Percentiles rank a stretch among this genome's conserved stretches.
Evolutionary conservation across 2,113 vertebrate species (phyloP).

Genomic region (Neofelis nebulosa): DNA sequence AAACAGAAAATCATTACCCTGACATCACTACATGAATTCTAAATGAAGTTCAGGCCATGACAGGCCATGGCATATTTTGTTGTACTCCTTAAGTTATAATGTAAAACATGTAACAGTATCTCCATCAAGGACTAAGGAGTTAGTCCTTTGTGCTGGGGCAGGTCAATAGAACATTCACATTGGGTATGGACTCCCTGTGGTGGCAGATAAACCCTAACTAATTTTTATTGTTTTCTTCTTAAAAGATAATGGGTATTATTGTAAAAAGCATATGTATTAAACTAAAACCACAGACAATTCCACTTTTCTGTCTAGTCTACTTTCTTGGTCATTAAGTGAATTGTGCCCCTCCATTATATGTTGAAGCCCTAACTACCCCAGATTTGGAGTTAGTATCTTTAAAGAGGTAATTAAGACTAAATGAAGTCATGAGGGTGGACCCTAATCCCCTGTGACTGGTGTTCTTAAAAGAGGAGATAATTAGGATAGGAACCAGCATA

Average conservation of each 20-base stretch:
- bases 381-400: background rate
- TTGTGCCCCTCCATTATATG: background rate
- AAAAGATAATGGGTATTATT: background rate
- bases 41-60: background rate
- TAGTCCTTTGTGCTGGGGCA: background rate
- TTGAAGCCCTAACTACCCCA: background rate
- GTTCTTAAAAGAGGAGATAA: background rate
- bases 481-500: background rate
- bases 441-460: background rate
- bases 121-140: background rate
- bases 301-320: background rate
- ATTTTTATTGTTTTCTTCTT: background rate
- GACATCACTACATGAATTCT: background rate
- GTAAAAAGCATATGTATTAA: background rate
- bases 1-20: background rate
- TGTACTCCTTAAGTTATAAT: background rate
- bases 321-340: background rate
- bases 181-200: background rate
- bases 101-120: background rate
- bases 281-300: background rate
- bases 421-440: background rate
- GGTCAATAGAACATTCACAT: background rate
- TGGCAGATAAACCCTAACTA: background rate
- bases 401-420: background rate
- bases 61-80: background rate